Base-by-base conservation (phyloP, 30 jellyfish, hydroid and myxozoan species). In the Hydractinia symbiolongicarpus region DNA sequence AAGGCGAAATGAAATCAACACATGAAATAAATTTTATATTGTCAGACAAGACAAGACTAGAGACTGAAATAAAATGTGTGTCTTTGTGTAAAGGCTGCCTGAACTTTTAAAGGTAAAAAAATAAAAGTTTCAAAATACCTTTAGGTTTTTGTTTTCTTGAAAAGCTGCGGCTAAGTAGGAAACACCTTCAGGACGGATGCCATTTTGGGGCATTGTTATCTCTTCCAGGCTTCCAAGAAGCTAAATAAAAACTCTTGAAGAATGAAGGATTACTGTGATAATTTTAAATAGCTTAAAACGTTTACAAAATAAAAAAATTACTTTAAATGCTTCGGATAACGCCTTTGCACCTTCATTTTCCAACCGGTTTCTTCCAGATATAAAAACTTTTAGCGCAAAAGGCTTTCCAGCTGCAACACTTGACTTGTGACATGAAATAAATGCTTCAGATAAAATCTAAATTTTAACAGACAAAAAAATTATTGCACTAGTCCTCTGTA, bases 311-410 rank as follows among this genome's bases (percentile, higher is more conserved):
- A 30, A 67, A 9, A 40, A 1, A 5, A 19, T 20, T 64, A 90
- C 97, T 86, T 91, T 77, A 77, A 91, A 86, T 21, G 89, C 95
- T 50, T 81, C 81, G 7, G 93, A 66, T 54, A 91, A 21, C 9
- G 96, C 96, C 14, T 81, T 77, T 16, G 98, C 98, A 53, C 98
- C 98, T 44, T 91, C 98, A 84, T 91, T 87, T 84, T 91, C 98
- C 16, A 91, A 70, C n/a, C 98, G 84, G 77, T 91, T 91, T 83
- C 98, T 86, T 11, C 98, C 98, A 53, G 96, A 91, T 53, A 86
- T 86, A 76, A 91, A 87, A 50, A 86, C 93, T 86, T 86, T 91
- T 16, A 91, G 84, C 17, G 93, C 84, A 73, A 91, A 64, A 5
- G 96, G 96, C 6, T 79, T 66, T 15, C 96, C 95, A 50, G 91